phyloP scores from a whole-genome alignment of 2,797 vertebrate species.

The Philypnodon macrostomus region DNA sequence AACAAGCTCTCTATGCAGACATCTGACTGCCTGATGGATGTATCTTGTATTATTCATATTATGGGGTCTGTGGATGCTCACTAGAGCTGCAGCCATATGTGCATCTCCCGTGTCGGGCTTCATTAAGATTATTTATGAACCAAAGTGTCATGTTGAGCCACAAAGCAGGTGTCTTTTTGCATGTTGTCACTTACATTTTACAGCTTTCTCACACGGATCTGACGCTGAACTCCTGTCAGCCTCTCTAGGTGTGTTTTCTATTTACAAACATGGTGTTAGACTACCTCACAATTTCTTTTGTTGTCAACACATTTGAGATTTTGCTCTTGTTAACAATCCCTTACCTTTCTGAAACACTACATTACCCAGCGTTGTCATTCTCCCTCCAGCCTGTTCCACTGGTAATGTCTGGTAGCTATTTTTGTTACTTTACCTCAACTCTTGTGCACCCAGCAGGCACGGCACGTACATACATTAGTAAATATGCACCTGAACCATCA shows the following conservation, averaged over 20 bases:
- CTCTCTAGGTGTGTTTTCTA: not conserved
- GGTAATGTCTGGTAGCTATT: slow-evolving; percentile 35
- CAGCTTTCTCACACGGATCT: not conserved
- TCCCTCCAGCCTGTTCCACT: slow-evolving; percentile 23
- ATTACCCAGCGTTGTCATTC: slow-evolving; percentile 10
- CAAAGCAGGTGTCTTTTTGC: slow-evolving; percentile 12
- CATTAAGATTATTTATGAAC: slow-evolving; percentile 4
- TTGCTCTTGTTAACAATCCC: slow-evolving; percentile 12
- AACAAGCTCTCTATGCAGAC: not conserved
- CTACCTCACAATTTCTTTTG: not conserved
- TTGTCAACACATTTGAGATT: slow-evolving; percentile 20
- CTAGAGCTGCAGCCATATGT: slow-evolving; percentile 4
- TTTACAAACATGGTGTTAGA: slow-evolving; percentile 7
- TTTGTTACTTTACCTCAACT: slow-evolving; percentile 31
- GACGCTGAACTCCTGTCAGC: not conserved
- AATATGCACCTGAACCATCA: slow-evolving; percentile 37
- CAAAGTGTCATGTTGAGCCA: not conserved
- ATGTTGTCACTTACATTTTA: slow-evolving; percentile 2
- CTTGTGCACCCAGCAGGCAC: slow-evolving; percentile 21
- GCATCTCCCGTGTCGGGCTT: slow-evolving; percentile 8
- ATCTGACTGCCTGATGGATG: not conserved
- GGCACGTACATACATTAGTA: slow-evolving; percentile 38
- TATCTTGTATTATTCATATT: not conserved
- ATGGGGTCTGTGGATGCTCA: not conserved
- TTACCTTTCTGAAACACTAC: slow-evolving; percentile 18